Conservation (phyloP, 2,888 invertebrate genomes). For the Stenotaenia linearis region DNA sequence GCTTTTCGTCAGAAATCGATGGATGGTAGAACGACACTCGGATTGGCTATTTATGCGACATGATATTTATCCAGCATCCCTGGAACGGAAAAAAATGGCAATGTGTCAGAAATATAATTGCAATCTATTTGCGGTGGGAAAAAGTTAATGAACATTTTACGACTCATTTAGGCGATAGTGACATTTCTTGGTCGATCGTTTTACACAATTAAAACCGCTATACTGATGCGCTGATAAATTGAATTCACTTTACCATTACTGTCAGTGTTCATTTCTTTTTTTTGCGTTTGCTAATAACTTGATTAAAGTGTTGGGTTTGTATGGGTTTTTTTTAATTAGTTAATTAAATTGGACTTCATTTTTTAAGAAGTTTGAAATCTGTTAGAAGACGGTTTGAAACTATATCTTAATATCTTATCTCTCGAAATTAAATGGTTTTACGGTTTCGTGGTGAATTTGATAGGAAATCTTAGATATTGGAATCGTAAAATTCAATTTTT, state of each 20-base stretch:
- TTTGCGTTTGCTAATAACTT: not conserved
- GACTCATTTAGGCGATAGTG: not conserved
- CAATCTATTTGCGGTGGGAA: not conserved
- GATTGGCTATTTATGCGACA: conserved; percentile 9
- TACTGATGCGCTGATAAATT: not conserved
- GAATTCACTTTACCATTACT: not conserved
- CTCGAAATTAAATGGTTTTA: no score
- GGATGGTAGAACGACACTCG: not conserved
- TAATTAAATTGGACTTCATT: no score
- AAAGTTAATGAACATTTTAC: conserved; percentile 4
- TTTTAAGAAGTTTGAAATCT: no score
- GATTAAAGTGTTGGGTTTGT: not conserved
- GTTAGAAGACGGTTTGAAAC: no score
- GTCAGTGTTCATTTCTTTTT: not conserved
- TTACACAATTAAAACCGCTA: not conserved
- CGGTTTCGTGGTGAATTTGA: no score
- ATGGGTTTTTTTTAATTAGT: no score
- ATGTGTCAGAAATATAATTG: not conserved
- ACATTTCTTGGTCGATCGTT: not conserved
- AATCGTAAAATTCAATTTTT: no score
- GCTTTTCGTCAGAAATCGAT: not conserved
- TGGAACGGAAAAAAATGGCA: not conserved
- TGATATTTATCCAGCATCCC: not conserved
- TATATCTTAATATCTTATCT: no score
- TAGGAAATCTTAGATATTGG: no score